phyloP scores from a whole-genome alignment of 2,797 vertebrate species.

The Bovichtus variegatus region DNA sequence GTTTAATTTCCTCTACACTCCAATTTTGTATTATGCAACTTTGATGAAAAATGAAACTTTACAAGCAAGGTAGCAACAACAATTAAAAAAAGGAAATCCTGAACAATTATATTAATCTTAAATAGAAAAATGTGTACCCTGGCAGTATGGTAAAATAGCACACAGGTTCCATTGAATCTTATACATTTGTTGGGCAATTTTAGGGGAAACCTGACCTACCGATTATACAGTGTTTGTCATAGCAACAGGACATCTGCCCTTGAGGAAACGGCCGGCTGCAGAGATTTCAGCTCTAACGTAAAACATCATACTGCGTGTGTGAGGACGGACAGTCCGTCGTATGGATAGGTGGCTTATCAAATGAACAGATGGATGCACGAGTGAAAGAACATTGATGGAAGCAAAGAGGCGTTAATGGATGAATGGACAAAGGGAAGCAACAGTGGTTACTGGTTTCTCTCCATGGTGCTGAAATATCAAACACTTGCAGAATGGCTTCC shows the following conservation, averaged over 20 bases:
- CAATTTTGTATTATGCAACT: not conserved
- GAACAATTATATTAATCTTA: not conserved
- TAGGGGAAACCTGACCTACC: not conserved
- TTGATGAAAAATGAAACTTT: not conserved
- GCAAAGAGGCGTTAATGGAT: constrained; percentile 16
- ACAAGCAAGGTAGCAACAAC: not conserved
- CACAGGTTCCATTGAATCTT: not conserved
- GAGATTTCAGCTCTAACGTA: not conserved
- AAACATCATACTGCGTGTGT: not conserved
- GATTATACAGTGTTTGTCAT: constrained; percentile 8
- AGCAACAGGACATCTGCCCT: constrained; percentile 23
- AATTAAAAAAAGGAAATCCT: too few species aligned
- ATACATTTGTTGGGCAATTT: not conserved
- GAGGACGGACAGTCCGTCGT: constrained; percentile 7
- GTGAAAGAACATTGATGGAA: constrained; percentile 22
- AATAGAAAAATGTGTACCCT: not conserved
- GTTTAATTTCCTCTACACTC: not conserved
- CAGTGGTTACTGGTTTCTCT: constrained; percentile 49
- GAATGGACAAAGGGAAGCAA: constrained; percentile 30
- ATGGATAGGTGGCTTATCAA: constrained; percentile 28
- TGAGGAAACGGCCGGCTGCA: constrained; percentile 9
- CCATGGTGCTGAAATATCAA: constrained; percentile 68
- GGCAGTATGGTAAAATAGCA: not conserved
- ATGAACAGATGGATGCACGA: constrained; percentile 35
- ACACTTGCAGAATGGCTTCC: not conserved